Percentiles rank a stretch among this genome's conserved stretches.
These are phyloP conservation scores for Celastrina argiolus DNA, from an alignment of 2,888 invertebrate genomes.

Conservation along the genomic window DNA sequence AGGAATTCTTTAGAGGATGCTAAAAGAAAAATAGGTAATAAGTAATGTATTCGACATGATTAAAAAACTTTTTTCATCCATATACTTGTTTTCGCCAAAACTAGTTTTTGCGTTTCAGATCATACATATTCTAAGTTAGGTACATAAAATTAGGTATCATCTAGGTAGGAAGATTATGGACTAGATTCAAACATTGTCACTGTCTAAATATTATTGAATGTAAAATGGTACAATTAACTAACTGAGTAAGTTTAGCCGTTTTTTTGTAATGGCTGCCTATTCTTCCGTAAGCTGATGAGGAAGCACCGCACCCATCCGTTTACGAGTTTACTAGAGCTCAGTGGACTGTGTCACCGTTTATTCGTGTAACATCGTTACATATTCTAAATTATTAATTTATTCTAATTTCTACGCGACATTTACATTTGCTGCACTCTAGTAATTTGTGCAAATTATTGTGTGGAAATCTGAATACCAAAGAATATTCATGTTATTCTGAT, in stretches of 20 bases:
- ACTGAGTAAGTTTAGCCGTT: background rate
- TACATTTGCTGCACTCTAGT: background rate
- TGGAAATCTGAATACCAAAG: background rate
- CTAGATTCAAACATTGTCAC: no score
- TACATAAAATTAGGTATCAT: no score
- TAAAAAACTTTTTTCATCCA: no score
- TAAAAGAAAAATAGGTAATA: constrained; percentile 32
- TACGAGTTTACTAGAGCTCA: background rate
- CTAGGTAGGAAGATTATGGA: no score
- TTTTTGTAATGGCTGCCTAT: background rate
- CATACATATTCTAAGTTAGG: no score
- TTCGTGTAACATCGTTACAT: background rate
- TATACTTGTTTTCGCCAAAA: no score
- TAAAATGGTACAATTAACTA: no score
- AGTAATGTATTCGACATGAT: background rate
- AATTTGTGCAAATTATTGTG: background rate
- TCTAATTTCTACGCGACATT: constrained; percentile 2
- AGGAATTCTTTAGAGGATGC: constrained; percentile 29
- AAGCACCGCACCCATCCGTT: constrained; percentile 9
- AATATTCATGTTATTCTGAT: no score
- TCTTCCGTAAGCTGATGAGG: background rate
- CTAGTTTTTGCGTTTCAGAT: no score
- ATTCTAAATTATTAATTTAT: background rate
- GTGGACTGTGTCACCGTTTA: background rate
- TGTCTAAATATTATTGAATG: no score